Base-by-base conservation (phyloP, 1,140 invertebrate species). In the Liolophura sinensis region DNA sequence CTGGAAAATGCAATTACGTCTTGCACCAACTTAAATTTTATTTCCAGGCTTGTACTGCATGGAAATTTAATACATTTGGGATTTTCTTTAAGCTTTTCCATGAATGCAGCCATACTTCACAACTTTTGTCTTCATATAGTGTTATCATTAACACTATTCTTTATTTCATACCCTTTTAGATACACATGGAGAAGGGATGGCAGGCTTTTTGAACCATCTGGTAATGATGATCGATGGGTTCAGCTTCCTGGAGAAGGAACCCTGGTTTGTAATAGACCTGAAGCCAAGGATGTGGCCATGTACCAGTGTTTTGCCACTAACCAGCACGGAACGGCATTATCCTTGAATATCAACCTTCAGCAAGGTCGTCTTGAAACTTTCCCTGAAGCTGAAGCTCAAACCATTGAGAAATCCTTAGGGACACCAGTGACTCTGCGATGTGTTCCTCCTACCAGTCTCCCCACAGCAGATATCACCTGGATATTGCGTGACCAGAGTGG, bases 251-350 rank as follows among this genome's bases (percentile, higher is more conserved):
- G 94, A 1, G 87, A 93, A 71, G 96, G 96, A 62, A 97, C 95
- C 0, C 85, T 99, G 14, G 92, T 97, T 7, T 92, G 98, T 62
- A 92, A 92, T 48, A 88, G 88, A 70, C 95, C 96, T 0, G 87
- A 91, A 62, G 92, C 96, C 74, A 95, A 97, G 78, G 96, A 98
- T 85, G 87, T 96, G 31, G 95, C 88, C 78, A 75, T 97, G 73
- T 99, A 99, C 84, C 96, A 99, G 81, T 99, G 97, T 85, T 95
- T 96, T 83, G 97, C 97, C 0, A 89, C 90, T 74, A 99, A 99
- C 80, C 91, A 94, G 75, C 95, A 94, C 88, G 97, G 97, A 56
- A 92, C 89, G 3, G 77, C 72, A 47, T 65, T 70, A 18, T 72
- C 72, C 11, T 66, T 74, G 9, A 76, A 71, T 47, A 58, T 75